These are phyloP conservation scores for Morus bassanus DNA, from an alignment of 2,797 vertebrate genomes.

Conservation along the genomic window DNA sequence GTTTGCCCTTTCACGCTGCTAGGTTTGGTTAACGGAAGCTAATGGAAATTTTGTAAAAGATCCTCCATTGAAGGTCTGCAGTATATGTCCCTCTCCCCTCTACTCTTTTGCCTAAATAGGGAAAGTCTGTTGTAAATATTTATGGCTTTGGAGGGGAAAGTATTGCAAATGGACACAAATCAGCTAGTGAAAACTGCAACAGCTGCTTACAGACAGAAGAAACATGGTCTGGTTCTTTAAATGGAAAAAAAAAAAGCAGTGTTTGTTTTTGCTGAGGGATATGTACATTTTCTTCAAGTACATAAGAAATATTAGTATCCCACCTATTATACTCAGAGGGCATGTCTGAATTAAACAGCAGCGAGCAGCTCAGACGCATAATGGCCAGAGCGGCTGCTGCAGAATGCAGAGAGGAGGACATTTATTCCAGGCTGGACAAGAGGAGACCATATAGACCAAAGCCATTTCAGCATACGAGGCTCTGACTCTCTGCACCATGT, in stretches of 20 bases:
- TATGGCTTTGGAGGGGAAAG: not conserved
- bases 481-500: not conserved
- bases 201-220: not conserved
- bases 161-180: not conserved
- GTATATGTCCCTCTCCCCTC: not conserved
- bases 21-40: not conserved
- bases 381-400: not conserved
- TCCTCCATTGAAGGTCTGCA: not conserved
- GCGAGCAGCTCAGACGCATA: not conserved
- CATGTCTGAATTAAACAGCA: not conserved
- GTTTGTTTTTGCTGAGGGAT: not conserved
- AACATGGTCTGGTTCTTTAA: not conserved
- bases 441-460: not conserved
- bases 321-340: not conserved
- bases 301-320: not conserved
- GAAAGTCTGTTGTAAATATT: not conserved
- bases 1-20: not conserved
- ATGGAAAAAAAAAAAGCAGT: not conserved
- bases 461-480: not conserved
- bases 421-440: not conserved
- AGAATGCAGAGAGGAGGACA: not conserved
- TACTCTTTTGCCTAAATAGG: not conserved
- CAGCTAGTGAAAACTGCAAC: not conserved
- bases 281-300: not conserved
- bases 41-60: not conserved